Conservation (phyloP, 2,113 vertebrate genomes). For the Heptranchias perlo region DNA sequence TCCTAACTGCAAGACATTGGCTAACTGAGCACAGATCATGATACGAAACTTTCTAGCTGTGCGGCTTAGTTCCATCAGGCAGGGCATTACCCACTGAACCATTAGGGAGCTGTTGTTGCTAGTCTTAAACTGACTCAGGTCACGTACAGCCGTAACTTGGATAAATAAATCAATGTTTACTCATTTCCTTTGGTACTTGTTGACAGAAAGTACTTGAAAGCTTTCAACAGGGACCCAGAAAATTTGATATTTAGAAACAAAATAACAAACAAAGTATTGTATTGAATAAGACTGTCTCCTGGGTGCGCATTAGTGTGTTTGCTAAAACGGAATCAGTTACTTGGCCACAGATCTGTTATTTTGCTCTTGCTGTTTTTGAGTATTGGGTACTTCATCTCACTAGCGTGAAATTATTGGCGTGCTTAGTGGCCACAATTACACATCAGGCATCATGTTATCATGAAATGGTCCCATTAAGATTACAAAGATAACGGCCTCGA, state of each 20-base stretch:
- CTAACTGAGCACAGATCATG: neutral
- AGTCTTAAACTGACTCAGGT: neutral
- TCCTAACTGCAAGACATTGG: neutral
- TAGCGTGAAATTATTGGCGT: neutral
- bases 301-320: neutral
- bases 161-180: neutral
- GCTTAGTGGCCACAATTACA: neutral
- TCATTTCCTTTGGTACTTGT: conserved; percentile 13
- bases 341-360: conserved; percentile 30
- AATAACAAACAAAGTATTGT: neutral
- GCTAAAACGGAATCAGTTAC: neutral
- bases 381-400: neutral
- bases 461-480: neutral
- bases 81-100: neutral
- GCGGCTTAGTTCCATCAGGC: no score
- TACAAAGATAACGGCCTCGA: neutral
- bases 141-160: neutral
- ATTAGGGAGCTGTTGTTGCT: neutral
- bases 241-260: neutral
- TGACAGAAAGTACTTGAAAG: neutral
- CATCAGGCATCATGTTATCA: neutral
- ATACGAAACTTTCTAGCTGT: no score
- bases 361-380: neutral
- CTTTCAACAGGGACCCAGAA: neutral
- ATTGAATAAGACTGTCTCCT: neutral